Conservation (phyloP, 2,113 vertebrate species). For the Arothron firmamentum region DNA sequence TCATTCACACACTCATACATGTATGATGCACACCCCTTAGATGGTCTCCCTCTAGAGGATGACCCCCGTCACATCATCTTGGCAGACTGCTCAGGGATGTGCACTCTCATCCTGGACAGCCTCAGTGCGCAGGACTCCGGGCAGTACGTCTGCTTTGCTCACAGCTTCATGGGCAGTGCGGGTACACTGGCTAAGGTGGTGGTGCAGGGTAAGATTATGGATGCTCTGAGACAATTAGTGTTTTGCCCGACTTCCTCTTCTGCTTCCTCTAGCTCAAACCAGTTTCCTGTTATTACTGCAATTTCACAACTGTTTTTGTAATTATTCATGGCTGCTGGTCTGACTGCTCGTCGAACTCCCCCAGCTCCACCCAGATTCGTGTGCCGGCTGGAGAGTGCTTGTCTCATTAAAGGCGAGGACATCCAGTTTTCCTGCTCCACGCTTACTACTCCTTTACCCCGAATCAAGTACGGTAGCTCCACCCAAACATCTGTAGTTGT, state of each 20-base stretch:
- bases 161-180: conserved; percentile 83
- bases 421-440: conserved; percentile 84
- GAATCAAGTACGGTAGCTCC: conserved; percentile 74
- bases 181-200: conserved; percentile 86
- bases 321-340: not conserved
- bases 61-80: conserved; percentile 90
- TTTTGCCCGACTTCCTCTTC: not conserved
- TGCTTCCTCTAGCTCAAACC: not conserved
- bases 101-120: conserved; percentile 86
- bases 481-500: too few relatives aligned
- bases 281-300: not conserved
- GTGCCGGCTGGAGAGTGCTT: conserved; percentile 81
- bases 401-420: conserved; percentile 84
- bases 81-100: conserved; percentile 84
- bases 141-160: conserved; percentile 90
- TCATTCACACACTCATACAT: not conserved
- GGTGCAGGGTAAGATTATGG: conserved; percentile 81
- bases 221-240: not conserved
- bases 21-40: conserved; percentile 58
- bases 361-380: conserved; percentile 90
- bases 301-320: not conserved
- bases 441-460: conserved; percentile 80
- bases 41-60: conserved; percentile 85
- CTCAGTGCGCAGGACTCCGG: conserved; percentile 82
- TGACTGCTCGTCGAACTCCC: conserved; percentile 14